phyloP scores from a whole-genome alignment of 2,888 invertebrate genomes.

The Disparrhopalites patrizii region DNA sequence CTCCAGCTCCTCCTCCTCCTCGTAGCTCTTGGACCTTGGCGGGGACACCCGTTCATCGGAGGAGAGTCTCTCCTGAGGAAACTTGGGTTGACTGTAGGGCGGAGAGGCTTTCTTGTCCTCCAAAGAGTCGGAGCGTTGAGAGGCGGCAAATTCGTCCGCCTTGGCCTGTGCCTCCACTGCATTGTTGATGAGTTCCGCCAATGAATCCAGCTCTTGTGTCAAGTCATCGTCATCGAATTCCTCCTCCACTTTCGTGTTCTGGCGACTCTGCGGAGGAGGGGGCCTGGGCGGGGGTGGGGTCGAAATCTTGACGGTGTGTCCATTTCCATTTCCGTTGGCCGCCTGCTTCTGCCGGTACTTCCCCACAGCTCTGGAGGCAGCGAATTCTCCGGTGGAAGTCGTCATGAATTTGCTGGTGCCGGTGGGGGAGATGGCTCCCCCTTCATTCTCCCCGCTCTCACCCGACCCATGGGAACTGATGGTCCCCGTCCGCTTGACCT shows the following conservation, averaged over 20 bases:
- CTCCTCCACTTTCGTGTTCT: constrained; percentile 14
- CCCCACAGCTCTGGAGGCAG: constrained; percentile 74
- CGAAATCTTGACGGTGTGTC: constrained; percentile 1
- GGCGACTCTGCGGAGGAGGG: constrained; percentile 40
- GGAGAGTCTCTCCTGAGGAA: neutral
- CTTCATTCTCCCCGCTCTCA: constrained; percentile 50
- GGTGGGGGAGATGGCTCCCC: constrained; percentile 50
- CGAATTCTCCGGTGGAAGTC: constrained; percentile 71
- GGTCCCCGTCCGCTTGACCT: constrained; percentile 61
- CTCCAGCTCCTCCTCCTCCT: too few relatives aligned
- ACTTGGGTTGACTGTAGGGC: too few relatives aligned
- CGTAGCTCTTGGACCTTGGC: neutral
- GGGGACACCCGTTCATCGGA: neutral
- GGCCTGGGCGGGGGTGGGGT: constrained; percentile 45
- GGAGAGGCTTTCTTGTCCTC: neutral
- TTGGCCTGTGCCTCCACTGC: neutral
- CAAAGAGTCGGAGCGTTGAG: neutral
- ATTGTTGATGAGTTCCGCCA: neutral
- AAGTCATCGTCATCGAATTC: neutral
- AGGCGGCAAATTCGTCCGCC: neutral
- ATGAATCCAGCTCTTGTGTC: neutral
- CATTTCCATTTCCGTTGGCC: constrained; percentile 29
- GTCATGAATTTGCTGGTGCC: constrained; percentile 2
- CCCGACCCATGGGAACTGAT: constrained; percentile 49
- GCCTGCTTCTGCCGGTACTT: constrained; percentile 63